Base-by-base conservation (phyloP, 2,113 vertebrate species). In the Anguilla japonica region DNA sequence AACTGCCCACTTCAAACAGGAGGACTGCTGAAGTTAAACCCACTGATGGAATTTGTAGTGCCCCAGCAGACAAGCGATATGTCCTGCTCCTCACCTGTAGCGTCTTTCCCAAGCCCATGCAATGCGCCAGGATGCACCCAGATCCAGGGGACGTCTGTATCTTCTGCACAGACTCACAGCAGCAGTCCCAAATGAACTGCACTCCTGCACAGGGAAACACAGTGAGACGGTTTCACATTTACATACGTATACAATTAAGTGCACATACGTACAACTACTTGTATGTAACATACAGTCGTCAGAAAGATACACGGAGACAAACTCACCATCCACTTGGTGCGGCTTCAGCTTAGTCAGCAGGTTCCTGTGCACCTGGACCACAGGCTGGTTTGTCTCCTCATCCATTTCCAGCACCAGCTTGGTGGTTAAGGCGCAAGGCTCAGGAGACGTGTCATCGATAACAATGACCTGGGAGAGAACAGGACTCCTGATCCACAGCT, bases 101-200 rank as follows among this genome's bases (percentile, higher is more conserved):
- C 0, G 98, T 99, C 93, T 99, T 99, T 60, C 98, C 98, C 87
- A 99, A 96, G 40, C 98, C 98, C 98, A 99, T 99, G 87, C 98
- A 99, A 88, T 99, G 98, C 50, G 98, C 98, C 60, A 99, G 96
- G 93, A 99, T 99, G 89, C 98, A 99, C 34, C 98, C 98, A 46
- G 98, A 99, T 84, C 98, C 98, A 40, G 91, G 0, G 85, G 97
- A 97, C 67, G 98, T 97, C 91, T 96, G 93, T 0, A 96, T 96
- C 94, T 99, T 99, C 91, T 95, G 98, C 86, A 99, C 87, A 86
- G 98, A 99, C 90, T 99, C 98, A 94, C 98, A 98, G 90, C 98
- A 99, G 92, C 98, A 99, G 94, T 99, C 98, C 98, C 98, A 99
- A 94, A 99, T 98, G 91, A 99, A 99, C 93, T 99, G 98, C 88